Evolutionary conservation across 1,140 invertebrate species (phyloP).

Genomic region (Geopemphigus sp.): DNA sequence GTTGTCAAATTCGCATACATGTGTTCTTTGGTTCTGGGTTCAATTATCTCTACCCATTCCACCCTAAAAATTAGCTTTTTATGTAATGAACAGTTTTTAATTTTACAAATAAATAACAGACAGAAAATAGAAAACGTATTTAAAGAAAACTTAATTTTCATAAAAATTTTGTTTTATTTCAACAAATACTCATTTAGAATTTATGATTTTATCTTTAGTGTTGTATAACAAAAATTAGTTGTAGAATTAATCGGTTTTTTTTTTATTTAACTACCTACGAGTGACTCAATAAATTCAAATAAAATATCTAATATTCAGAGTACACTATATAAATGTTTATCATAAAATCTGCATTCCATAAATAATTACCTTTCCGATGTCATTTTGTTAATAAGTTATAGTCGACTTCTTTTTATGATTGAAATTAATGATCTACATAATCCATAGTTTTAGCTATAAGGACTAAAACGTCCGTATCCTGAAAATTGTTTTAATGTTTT

Average conservation of each 20-base stretch:
- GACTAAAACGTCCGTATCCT: neutral
- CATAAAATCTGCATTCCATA: neutral
- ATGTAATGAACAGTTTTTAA: neutral
- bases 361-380: conserved; percentile 31
- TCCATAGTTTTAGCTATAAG: neutral
- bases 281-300: too few relatives aligned
- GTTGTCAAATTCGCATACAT: conserved; percentile 99
- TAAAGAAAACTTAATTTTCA: too few relatives aligned
- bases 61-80: conserved; percentile 60
- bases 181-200: too few relatives aligned
- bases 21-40: conserved; percentile 94
- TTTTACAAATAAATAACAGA: neutral
- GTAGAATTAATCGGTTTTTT: too few relatives aligned
- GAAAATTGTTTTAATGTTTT: conserved; percentile 13
- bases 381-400: neutral
- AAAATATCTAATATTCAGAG: neutral
- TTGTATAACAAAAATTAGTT: too few relatives aligned
- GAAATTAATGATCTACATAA: conserved; percentile 6
- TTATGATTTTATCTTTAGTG: too few relatives aligned
- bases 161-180: too few relatives aligned
- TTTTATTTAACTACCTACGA: too few relatives aligned
- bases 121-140: too few relatives aligned
- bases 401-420: neutral
- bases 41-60: conserved; percentile 99
- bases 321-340: neutral